Evolutionary conservation across 2,888 invertebrate genomes (phyloP).

Genomic region (Alentia gelatinosa): DNA sequence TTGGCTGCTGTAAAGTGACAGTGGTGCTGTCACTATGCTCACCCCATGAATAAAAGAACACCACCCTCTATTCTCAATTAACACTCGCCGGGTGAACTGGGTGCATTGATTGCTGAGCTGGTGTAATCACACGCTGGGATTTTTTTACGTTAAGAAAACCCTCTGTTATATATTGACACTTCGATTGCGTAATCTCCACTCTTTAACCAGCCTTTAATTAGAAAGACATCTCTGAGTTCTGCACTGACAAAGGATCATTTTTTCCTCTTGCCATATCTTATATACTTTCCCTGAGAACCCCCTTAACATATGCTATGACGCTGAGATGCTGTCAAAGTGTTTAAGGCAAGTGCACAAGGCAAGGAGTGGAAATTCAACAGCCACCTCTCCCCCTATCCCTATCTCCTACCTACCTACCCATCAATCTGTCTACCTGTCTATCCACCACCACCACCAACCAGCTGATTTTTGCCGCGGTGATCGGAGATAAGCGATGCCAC

Average conservation of each 20-base stretch:
- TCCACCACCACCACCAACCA: not conserved
- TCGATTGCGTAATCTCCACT: not conserved
- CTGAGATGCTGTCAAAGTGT: too few relatives aligned
- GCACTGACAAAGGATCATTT: not conserved
- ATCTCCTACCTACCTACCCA: not conserved
- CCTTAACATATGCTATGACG: too few relatives aligned
- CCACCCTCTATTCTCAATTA: constrained; percentile 8
- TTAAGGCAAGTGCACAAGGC: too few relatives aligned
- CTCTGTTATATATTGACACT: constrained; percentile 37
- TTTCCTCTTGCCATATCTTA: too few relatives aligned
- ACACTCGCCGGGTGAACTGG: not conserved
- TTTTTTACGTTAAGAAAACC: not conserved
- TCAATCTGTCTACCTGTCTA: constrained; percentile 1
- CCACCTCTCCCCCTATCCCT: not conserved
- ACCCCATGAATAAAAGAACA: not conserved
- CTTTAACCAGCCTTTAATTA: not conserved
- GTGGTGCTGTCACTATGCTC: not conserved
- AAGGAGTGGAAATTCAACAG: too few relatives aligned
- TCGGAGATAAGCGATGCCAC: not conserved
- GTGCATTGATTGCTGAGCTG: not conserved
- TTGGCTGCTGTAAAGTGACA: not conserved
- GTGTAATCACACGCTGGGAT: not conserved
- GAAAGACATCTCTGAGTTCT: constrained; percentile 13
- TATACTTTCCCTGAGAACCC: too few relatives aligned
- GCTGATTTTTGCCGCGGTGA: not conserved